Conservation (phyloP, 2,888 invertebrate genomes). For the Dryadula phaetusa region DNA sequence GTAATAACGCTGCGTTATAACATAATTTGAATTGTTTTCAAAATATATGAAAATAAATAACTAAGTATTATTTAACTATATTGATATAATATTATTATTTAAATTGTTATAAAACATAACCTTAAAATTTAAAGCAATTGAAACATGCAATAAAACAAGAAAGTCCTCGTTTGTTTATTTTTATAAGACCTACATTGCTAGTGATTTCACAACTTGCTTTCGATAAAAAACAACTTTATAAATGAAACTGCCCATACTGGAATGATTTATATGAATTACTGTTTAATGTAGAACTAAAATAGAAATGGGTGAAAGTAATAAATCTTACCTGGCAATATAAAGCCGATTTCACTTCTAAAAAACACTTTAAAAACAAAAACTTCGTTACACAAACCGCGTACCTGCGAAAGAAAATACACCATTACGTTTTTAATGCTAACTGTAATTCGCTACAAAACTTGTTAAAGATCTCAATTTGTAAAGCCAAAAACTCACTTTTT, state of each 20-base stretch:
- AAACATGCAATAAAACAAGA: slow-evolving; percentile 7
- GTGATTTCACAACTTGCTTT: slow-evolving; percentile 26
- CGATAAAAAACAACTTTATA: slow-evolving; percentile 6
- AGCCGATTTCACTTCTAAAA: slow-evolving; percentile 63
- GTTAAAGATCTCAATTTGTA: slow-evolving; percentile 47
- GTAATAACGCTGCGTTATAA: slow-evolving; percentile 11
- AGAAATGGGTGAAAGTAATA: slow-evolving; percentile 56
- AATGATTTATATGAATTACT: slow-evolving; percentile 11
- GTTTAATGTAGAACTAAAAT: slow-evolving; percentile 51
- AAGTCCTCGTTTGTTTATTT: slow-evolving; percentile 19
- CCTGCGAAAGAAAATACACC: slow-evolving; percentile 67
- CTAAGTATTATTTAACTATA: not conserved
- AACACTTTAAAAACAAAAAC: slow-evolving; percentile 58
- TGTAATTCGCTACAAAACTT: slow-evolving; percentile 68
- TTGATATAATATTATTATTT: not conserved
- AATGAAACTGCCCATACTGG: not conserved
- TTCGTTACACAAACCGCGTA: slow-evolving; percentile 57
- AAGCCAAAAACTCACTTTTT: slow-evolving; percentile 30
- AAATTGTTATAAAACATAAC: slow-evolving; percentile 12
- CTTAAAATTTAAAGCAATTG: not conserved
- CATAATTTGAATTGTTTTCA: slow-evolving; percentile 12
- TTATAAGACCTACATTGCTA: slow-evolving; percentile 19
- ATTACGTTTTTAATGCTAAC: slow-evolving; percentile 69
- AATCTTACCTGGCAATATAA: slow-evolving; percentile 64
- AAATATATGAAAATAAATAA: not conserved